phyloP scores from a whole-genome alignment of 2,113 vertebrate species.

The Aegotheles bennettii region DNA sequence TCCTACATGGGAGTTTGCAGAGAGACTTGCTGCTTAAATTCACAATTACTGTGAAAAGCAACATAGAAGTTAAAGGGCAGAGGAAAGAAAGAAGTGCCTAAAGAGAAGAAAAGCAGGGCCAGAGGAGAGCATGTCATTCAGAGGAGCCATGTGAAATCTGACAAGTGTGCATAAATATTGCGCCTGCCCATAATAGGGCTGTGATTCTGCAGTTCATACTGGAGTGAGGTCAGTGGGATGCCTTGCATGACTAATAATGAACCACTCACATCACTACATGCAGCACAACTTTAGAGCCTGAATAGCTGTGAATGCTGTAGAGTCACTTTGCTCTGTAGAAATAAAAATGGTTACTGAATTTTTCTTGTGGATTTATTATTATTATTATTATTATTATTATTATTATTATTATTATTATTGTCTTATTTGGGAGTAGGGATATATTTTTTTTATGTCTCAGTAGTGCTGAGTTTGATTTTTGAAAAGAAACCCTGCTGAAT shows the following conservation, averaged over 20 bases:
- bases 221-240: neutral
- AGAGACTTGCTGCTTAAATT: neutral
- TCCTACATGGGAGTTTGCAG: neutral
- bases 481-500: neutral
- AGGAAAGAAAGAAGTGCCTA: neutral
- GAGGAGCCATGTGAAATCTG: neutral
- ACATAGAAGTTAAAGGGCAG: neutral
- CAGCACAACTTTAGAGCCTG: neutral
- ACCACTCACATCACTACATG: neutral
- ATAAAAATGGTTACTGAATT: neutral
- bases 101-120: neutral
- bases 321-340: neutral
- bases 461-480: neutral
- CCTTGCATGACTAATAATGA: neutral
- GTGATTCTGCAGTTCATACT: neutral
- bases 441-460: neutral
- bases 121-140: neutral
- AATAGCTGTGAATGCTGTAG: neutral
- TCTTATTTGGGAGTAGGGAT: neutral
- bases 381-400: neutral
- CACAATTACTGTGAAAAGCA: neutral
- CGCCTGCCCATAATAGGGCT: neutral
- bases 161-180: conserved; percentile 29
- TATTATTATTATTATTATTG: neutral
- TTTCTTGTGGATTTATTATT: neutral